Percentiles rank a stretch among this genome's conserved stretches.
These are phyloP conservation scores for Leptinotarsa defecta DNA, from an alignment of 1,140 invertebrate species.

Conservation along the genomic window DNA sequence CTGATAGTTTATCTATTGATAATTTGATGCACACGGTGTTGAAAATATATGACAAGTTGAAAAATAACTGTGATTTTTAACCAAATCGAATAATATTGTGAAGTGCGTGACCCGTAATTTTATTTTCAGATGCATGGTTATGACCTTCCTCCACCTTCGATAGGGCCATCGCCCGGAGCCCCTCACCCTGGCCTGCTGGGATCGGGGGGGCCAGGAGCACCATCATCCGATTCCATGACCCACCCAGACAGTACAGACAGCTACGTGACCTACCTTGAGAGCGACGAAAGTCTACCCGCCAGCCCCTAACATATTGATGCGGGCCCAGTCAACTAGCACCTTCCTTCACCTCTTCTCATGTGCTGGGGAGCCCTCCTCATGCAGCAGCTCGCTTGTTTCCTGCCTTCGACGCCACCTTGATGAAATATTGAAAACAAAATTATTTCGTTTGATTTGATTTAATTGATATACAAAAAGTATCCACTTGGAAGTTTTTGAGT, in stretches of 20 bases:
- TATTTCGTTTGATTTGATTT: not conserved
- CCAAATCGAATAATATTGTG: not conserved
- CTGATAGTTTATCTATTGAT: too few relatives aligned
- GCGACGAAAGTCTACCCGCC: slow-evolving; percentile 76
- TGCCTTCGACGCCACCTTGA: slow-evolving; percentile 9
- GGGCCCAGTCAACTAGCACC: slow-evolving; percentile 18
- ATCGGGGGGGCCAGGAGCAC: slow-evolving; percentile 54
- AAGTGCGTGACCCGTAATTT: not conserved
- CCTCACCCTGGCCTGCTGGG: slow-evolving; percentile 53
- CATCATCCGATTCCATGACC: slow-evolving; percentile 67
- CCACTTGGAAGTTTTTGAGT: too few relatives aligned
- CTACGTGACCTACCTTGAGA: slow-evolving; percentile 88
- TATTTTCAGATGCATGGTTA: slow-evolving; percentile 87
- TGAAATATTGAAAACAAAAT: not conserved
- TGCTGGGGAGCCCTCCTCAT: slow-evolving; percentile 25
- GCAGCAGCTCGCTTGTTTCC: slow-evolving; percentile 21
- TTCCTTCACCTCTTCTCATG: slow-evolving; percentile 17
- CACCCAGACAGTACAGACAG: slow-evolving; percentile 85
- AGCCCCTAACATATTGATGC: slow-evolving; percentile 62
- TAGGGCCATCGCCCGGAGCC: slow-evolving; percentile 55
- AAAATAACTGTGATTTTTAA: too few relatives aligned
- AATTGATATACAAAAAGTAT: too few relatives aligned
- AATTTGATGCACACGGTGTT: too few relatives aligned
- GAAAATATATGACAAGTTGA: too few relatives aligned
- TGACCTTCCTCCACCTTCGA: slow-evolving; percentile 68